phyloP scores from a whole-genome alignment of 2,797 vertebrate genomes.

The Ptychadena robeensis region DNA sequence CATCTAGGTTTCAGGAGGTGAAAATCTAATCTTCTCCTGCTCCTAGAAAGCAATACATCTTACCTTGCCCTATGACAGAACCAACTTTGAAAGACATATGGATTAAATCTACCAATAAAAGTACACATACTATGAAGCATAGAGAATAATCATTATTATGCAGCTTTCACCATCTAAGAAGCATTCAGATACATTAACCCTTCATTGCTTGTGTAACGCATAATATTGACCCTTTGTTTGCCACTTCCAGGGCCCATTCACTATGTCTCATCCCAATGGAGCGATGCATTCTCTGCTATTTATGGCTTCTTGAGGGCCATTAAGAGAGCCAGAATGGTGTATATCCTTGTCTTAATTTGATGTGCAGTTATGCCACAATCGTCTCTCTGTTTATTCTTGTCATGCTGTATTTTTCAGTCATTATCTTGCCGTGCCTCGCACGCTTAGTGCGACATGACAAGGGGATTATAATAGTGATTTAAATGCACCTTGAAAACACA shows the following conservation, averaged over 20 bases:
- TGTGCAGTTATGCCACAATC: slow-evolving; percentile 43
- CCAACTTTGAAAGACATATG: too few species aligned
- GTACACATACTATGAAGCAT: neutral
- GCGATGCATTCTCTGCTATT: slow-evolving; percentile 31
- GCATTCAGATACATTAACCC: neutral
- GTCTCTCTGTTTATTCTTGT: slow-evolving; percentile 58
- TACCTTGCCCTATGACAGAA: too few species aligned
- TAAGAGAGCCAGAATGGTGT: slow-evolving; percentile 41
- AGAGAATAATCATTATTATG: neutral
- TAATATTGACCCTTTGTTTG: neutral
- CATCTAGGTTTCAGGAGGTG: too few species aligned
- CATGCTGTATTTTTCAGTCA: slow-evolving; percentile 55
- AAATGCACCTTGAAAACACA: slow-evolving; percentile 66
- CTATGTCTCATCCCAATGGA: neutral
- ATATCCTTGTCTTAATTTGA: slow-evolving; percentile 52
- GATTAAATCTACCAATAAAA: too few species aligned
- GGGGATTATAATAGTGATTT: slow-evolving; percentile 67
- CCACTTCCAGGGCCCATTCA: slow-evolving; percentile 7
- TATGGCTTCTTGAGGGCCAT: slow-evolving; percentile 41
- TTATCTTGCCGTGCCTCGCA: slow-evolving; percentile 61
- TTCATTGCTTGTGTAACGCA: neutral
- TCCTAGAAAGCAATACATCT: too few species aligned
- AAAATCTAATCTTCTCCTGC: too few species aligned
- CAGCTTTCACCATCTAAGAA: neutral
- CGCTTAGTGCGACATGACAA: slow-evolving; percentile 67